Percentiles rank a stretch among this genome's conserved stretches.
Evolutionary conservation across 2,113 vertebrate genomes (phyloP).

Genomic region (Elephantulus edwardii): DNA sequence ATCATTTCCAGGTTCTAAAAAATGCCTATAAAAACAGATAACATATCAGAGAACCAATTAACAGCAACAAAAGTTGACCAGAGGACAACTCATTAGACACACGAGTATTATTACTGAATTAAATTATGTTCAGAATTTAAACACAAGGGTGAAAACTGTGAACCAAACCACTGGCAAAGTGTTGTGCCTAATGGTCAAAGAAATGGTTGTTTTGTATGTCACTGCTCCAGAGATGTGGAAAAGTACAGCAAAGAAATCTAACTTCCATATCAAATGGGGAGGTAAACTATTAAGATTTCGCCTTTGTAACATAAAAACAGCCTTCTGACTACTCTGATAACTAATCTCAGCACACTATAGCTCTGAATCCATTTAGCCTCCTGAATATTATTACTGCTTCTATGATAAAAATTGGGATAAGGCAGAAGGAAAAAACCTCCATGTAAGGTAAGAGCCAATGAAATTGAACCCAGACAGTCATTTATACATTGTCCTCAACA

Average conservation of each 20-base stretch:
- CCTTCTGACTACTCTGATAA: neutral
- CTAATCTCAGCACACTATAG: neutral
- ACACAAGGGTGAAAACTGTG: neutral
- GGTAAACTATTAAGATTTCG: neutral
- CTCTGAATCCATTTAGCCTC: neutral
- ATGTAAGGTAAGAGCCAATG: neutral
- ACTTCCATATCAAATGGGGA: neutral
- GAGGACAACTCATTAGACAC: neutral
- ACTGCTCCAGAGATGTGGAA: neutral
- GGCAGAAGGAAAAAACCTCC: neutral
- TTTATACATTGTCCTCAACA: neutral
- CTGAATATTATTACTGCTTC: neutral
- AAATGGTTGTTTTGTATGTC: neutral
- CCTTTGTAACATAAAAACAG: neutral
- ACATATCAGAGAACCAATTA: neutral
- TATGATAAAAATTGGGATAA: neutral
- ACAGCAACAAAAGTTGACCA: neutral
- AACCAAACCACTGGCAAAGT: neutral
- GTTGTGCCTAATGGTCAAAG: neutral
- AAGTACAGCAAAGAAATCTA: neutral
- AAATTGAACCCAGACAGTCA: neutral
- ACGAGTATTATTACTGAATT: neutral
- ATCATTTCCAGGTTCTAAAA: neutral
- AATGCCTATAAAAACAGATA: neutral
- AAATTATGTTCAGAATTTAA: neutral